Evolutionary conservation across 2,888 invertebrate species (phyloP).

Genomic region (Pimpla rufipes): DNA sequence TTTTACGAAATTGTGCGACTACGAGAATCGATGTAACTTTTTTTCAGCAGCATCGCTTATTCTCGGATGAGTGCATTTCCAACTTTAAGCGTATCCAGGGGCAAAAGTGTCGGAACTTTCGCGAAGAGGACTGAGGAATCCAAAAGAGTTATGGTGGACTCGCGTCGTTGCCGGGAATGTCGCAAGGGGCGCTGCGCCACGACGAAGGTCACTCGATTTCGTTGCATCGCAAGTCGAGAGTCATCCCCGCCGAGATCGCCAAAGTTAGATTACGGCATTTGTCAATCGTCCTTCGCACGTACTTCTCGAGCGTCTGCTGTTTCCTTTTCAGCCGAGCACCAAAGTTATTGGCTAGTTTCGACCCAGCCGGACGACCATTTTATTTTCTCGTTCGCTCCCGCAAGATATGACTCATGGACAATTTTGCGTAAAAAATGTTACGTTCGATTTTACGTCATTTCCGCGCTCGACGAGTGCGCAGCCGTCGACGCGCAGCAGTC

Average conservation of each 20-base stretch:
- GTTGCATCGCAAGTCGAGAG: conserved; percentile 56
- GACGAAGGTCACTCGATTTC: conserved; percentile 45
- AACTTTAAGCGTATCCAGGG: conserved; percentile 17
- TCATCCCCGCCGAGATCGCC: conserved; percentile 74
- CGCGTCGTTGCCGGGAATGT: conserved; percentile 51
- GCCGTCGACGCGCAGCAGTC: neutral
- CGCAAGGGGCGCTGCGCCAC: neutral
- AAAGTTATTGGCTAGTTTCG: conserved; percentile 50
- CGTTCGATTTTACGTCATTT: neutral
- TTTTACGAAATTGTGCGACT: too few species aligned
- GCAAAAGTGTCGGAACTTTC: neutral
- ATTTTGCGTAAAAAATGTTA: conserved; percentile 2
- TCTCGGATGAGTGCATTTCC: neutral
- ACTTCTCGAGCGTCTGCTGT: conserved; percentile 36
- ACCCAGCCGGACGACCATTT: conserved; percentile 6
- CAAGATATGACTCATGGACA: neutral
- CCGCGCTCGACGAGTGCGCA: neutral
- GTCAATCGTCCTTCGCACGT: conserved; percentile 68
- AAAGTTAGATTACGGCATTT: conserved; percentile 80
- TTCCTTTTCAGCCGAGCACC: conserved; percentile 22
- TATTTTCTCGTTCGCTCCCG: neutral
- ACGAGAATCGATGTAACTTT: neutral
- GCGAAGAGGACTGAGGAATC: neutral
- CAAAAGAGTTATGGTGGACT: conserved; percentile 50
- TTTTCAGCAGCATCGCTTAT: conserved; percentile 4